Conservation (phyloP, 2,888 invertebrate species). For the Drosophila recens region DNA sequence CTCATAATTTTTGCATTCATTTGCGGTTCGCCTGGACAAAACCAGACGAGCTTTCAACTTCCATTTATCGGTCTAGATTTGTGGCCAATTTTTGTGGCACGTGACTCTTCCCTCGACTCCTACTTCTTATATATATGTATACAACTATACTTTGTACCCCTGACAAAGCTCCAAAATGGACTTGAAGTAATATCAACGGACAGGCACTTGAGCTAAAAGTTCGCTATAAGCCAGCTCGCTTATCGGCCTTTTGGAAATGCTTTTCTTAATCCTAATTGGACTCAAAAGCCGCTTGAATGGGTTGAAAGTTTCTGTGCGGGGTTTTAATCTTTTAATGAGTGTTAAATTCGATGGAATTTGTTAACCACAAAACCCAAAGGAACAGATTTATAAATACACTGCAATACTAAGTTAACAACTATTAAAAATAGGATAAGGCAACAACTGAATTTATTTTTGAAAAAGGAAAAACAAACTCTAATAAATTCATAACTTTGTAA, state of each 20-base stretch:
- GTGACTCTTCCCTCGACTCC: constrained; percentile 44
- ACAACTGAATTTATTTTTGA: not conserved
- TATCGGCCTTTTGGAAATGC: constrained; percentile 44
- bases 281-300: constrained; percentile 48
- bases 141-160: not conserved
- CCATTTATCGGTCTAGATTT: constrained; percentile 55
- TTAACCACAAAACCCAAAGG: constrained; percentile 13
- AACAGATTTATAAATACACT: not conserved
- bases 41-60: constrained; percentile 35
- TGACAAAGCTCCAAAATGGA: constrained; percentile 19
- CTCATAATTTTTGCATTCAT: constrained; percentile 53
- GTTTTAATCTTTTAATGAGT: constrained; percentile 43
- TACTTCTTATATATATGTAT: not conserved
- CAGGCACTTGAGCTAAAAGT: constrained; percentile 54
- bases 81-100: constrained; percentile 63
- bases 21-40: constrained; percentile 46
- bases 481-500: too few relatives aligned
- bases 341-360: constrained; percentile 22
- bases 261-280: constrained; percentile 66
- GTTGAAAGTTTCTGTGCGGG: constrained; percentile 49
- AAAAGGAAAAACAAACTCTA: not conserved
- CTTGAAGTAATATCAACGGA: constrained; percentile 43
- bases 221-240: constrained; percentile 39
- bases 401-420: not conserved
- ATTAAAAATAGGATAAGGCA: not conserved